Evolutionary conservation across 2,888 invertebrate genomes (phyloP).

Genomic region (Eupsilia transversa): DNA sequence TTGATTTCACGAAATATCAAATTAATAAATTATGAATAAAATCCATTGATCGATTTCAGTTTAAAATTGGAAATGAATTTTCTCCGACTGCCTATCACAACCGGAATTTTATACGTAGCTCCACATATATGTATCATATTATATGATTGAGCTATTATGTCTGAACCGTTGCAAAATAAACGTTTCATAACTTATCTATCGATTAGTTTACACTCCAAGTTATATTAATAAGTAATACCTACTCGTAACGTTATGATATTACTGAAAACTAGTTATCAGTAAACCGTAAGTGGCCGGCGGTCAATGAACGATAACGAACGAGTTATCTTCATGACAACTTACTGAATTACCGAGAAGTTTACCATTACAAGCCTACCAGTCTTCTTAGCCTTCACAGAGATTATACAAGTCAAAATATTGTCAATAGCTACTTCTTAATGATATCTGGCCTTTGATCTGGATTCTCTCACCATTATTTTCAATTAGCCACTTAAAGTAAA

Average conservation of each 20-base stretch:
- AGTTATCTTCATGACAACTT: conserved; percentile 69
- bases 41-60: conserved; percentile 9
- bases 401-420: conserved; percentile 50
- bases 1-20: conserved; percentile 13
- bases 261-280: conserved; percentile 63
- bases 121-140: conserved; percentile 34
- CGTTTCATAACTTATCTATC: conserved; percentile 54
- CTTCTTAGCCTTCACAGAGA: conserved; percentile 36
- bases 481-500: conserved; percentile 21
- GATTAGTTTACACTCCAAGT: conserved; percentile 36
- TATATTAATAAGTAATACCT: conserved; percentile 33
- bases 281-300: conserved; percentile 62
- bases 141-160: conserved; percentile 46
- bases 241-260: conserved; percentile 50
- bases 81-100: conserved; percentile 32
- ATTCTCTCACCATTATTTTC: conserved; percentile 12
- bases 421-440: conserved; percentile 17
- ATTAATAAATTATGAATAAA: conserved; percentile 18
- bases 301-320: conserved; percentile 73
- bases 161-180: conserved; percentile 50
- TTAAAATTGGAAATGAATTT: conserved; percentile 36
- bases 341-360: conserved; percentile 54
- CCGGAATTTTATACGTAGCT: conserved; percentile 42
- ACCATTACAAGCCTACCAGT: conserved; percentile 31
- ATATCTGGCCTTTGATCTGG: conserved; percentile 20